Conservation (phyloP, 2,113 vertebrate genomes). For the Formicarius rufipectus region DNA sequence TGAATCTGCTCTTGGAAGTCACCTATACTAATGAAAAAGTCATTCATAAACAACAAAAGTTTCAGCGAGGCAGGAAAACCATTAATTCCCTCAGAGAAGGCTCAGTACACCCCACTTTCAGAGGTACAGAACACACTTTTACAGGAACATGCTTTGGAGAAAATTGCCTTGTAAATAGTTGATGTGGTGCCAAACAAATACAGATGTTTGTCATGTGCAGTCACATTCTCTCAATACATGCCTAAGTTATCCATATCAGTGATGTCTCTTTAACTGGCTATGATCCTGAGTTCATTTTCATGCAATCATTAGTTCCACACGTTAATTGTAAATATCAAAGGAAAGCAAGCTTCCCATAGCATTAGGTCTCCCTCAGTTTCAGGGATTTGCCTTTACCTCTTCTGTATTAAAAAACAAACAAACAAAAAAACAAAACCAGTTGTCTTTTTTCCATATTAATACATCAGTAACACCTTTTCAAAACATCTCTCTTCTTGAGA, state of each 20-base stretch:
- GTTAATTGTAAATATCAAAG: background rate
- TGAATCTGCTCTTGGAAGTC: rapidly evolving
- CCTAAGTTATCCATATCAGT: background rate
- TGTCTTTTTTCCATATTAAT: background rate
- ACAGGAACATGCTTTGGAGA: background rate
- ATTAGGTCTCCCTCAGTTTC: background rate
- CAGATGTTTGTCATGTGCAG: background rate
- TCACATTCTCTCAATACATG: background rate
- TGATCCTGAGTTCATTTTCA: background rate
- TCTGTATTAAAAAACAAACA: no score
- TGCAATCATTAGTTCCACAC: background rate
- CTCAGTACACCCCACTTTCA: background rate
- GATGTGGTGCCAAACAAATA: background rate
- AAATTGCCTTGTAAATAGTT: background rate
- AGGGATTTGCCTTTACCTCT: background rate
- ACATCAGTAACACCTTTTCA: background rate
- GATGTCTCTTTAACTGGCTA: background rate
- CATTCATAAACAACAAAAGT: background rate
- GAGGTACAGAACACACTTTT: background rate
- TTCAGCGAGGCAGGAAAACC: background rate
- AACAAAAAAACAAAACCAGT: no score
- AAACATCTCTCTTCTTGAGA: background rate
- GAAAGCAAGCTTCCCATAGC: background rate
- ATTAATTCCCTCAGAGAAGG: background rate
- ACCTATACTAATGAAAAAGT: background rate